Percentiles rank a stretch among this genome's conserved stretches.
Conservation (phyloP, 2,113 vertebrate genomes). For the Alectura lathami region DNA sequence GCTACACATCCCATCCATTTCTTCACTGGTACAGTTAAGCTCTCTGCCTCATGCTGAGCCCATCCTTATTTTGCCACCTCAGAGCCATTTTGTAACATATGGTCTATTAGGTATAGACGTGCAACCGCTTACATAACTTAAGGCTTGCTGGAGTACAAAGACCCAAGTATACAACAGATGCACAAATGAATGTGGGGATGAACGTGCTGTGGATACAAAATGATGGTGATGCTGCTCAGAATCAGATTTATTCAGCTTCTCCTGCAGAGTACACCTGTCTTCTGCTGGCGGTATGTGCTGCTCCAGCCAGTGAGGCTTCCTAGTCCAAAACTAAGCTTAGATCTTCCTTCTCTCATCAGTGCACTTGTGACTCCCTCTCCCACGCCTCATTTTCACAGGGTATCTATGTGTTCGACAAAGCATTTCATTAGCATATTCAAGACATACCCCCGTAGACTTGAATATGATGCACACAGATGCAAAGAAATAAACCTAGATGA, state of each 20-base stretch:
- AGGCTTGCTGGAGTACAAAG: slow-evolving; percentile 64
- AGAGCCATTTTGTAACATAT: slow-evolving; percentile 19
- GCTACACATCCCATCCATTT: neutral
- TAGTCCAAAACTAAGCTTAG: slow-evolving; percentile 47
- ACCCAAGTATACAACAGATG: slow-evolving; percentile 64
- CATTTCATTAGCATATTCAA: neutral
- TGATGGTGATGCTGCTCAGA: slow-evolving; percentile 10
- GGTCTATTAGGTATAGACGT: neutral
- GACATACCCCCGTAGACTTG: neutral
- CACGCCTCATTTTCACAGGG: neutral
- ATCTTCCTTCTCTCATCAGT: slow-evolving; percentile 18
- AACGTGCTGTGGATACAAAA: slow-evolving; percentile 44
- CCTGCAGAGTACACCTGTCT: slow-evolving; percentile 66
- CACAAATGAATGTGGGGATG: neutral
- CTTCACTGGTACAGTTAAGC: neutral
- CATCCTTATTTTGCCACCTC: slow-evolving; percentile 26
- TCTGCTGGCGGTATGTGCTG: neutral
- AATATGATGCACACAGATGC: neutral
- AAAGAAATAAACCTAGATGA: slow-evolving; percentile 51
- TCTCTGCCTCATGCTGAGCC: neutral
- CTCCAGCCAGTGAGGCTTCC: slow-evolving; percentile 1
- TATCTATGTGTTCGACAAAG: neutral
- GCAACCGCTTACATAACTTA: slow-evolving; percentile 54
- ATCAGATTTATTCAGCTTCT: slow-evolving; percentile 62
- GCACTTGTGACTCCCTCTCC: neutral